These are phyloP conservation scores for Platanista minor DNA, from an alignment of 2,113 vertebrate genomes.

Conservation along the genomic window DNA sequence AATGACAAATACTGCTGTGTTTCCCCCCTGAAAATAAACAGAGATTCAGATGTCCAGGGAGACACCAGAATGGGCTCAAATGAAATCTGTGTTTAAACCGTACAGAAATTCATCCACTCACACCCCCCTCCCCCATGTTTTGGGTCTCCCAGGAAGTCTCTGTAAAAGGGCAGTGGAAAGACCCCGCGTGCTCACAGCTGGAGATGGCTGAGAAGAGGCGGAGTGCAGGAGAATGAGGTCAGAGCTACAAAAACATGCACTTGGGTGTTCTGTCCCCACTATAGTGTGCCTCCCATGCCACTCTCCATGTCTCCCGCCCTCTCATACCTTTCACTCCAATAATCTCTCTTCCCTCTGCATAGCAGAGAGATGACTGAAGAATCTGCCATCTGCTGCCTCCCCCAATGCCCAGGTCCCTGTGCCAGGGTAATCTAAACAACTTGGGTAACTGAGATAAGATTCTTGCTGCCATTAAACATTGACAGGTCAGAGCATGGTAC, in stretches of 20 bases:
- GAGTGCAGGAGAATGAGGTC: not conserved
- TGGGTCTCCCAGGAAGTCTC: not conserved
- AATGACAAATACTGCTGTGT: not conserved
- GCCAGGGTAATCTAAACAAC: slow-evolving; percentile 62
- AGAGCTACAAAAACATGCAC: not conserved
- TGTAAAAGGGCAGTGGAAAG: not conserved
- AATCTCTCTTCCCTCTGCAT: not conserved
- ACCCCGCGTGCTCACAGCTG: not conserved
- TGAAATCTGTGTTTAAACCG: not conserved
- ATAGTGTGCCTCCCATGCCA: accelerated
- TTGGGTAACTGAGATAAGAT: slow-evolving; percentile 62
- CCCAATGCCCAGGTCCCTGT: slow-evolving; percentile 26
- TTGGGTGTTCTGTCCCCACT: accelerated
- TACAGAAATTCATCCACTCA: not conserved
- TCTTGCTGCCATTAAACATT: slow-evolving; percentile 71
- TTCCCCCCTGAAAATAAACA: not conserved
- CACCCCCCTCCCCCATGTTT: not conserved
- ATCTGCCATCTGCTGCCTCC: slow-evolving; percentile 69
- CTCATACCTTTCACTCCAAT: not conserved
- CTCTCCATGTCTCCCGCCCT: not conserved
- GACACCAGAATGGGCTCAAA: not conserved
- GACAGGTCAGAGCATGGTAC: not conserved
- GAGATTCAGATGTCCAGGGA: not conserved
- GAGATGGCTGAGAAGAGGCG: not conserved
- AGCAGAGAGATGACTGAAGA: not conserved